Conservation (phyloP, 2,888 invertebrate genomes). For the Drosophila pseudotalamancana region DNA sequence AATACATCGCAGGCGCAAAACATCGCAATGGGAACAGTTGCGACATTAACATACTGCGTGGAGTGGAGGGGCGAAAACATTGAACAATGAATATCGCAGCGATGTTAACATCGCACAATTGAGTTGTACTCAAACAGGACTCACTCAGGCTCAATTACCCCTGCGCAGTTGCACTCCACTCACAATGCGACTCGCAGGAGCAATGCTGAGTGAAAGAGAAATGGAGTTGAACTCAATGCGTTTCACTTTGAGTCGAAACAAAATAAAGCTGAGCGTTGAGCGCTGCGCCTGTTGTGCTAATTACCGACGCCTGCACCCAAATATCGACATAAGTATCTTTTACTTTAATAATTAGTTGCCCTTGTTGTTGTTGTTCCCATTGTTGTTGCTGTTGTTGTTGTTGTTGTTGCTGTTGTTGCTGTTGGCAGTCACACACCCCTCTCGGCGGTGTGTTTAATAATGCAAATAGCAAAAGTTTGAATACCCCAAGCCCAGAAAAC, state of each 20-base stretch:
- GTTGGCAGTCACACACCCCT: conserved; percentile 6
- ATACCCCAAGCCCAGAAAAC: conserved; percentile 12
- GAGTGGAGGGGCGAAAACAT: conserved; percentile 2
- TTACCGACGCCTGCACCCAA: conserved; percentile 52
- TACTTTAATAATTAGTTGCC: conserved; percentile 15
- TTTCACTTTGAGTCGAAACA: conserved; percentile 6
- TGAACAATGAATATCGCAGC: conserved; percentile 10
- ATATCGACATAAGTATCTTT: conserved; percentile 16
- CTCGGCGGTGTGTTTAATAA: conserved; percentile 23
- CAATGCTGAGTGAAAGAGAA: conserved; percentile 31
- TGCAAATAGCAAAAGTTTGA: conserved; percentile 36
- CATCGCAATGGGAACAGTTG: conserved; percentile 20
- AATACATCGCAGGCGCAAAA: conserved; percentile 13
- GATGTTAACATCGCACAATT: conserved; percentile 26
- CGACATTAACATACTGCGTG: not conserved
- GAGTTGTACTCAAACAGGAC: conserved; percentile 43
- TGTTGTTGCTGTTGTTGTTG: not conserved
- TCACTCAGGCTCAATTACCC: conserved; percentile 44
- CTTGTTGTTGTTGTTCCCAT: not conserved
- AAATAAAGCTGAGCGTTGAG: conserved; percentile 1
- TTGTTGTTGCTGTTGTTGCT: too few species aligned
- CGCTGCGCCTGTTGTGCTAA: conserved; percentile 51
- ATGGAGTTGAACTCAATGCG: not conserved
- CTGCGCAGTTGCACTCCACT: conserved; percentile 30
- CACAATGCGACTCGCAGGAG: conserved; percentile 28